Evolutionary conservation across 2,113 vertebrate genomes (phyloP).

Genomic region (Oryzias curvinotus): DNA sequence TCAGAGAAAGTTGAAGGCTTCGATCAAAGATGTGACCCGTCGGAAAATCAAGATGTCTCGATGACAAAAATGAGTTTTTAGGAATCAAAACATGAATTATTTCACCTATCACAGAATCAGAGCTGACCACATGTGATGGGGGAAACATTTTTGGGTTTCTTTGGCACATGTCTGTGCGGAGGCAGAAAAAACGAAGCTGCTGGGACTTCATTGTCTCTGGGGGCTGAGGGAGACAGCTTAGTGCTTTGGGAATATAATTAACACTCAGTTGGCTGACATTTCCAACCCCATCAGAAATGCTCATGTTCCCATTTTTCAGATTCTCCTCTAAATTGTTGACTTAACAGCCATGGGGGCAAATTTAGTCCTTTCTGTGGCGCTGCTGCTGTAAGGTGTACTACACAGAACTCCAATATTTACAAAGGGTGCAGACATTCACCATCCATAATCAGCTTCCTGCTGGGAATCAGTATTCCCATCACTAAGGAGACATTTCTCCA

Average conservation of each 20-base stretch:
- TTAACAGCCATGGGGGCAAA: slow-evolving; percentile 1
- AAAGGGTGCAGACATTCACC: slow-evolving; percentile 1
- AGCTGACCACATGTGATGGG: slow-evolving; percentile 17
- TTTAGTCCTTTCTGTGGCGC: background rate
- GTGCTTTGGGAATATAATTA: slow-evolving; percentile 44
- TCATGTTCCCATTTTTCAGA: slow-evolving; percentile 4
- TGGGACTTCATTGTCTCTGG: slow-evolving; percentile 23
- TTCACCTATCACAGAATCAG: no score
- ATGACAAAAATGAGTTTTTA: slow-evolving; percentile 9
- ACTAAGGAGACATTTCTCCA: slow-evolving; percentile 28
- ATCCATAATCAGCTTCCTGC: slow-evolving; percentile 23
- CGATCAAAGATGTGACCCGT: slow-evolving; percentile 32
- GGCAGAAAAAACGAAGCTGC: slow-evolving; percentile 13
- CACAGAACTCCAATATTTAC: slow-evolving; percentile 18
- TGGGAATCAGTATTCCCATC: slow-evolving; percentile 24
- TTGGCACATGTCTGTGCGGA: slow-evolving; percentile 14
- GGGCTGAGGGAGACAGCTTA: slow-evolving; percentile 35
- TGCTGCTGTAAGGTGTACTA: slow-evolving; percentile 2
- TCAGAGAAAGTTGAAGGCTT: slow-evolving; percentile 13
- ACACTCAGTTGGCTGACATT: slow-evolving; percentile 32
- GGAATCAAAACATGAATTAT: no score
- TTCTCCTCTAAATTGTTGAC: slow-evolving; percentile 3
- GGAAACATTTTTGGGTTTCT: slow-evolving; percentile 11
- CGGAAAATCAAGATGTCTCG: slow-evolving; percentile 46
- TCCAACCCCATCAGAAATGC: background rate